phyloP scores from a whole-genome alignment of 2,888 invertebrate species.

The Phyto melanocephala region DNA sequence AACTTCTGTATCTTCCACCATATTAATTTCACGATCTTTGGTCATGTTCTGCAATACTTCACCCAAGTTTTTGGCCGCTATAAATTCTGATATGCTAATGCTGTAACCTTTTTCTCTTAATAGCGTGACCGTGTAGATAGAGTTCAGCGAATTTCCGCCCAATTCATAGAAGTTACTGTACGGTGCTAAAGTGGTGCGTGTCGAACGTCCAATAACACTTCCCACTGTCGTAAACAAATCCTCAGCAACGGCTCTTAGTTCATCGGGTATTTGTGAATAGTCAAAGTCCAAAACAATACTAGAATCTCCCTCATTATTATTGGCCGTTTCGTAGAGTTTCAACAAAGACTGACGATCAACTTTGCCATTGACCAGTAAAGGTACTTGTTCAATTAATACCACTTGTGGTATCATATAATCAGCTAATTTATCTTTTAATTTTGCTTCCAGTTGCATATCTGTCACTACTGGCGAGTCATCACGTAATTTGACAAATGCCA shows the following conservation, averaged over 20 bases:
- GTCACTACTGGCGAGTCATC: constrained; percentile 78
- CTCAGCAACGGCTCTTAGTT: constrained; percentile 82
- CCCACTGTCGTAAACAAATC: constrained; percentile 88
- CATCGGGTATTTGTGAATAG: constrained; percentile 82
- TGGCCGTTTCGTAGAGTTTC: constrained; percentile 86
- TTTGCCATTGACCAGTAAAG: constrained; percentile 91
- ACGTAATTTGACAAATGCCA: constrained; percentile 83
- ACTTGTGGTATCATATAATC: constrained; percentile 91
- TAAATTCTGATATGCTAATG: constrained; percentile 91
- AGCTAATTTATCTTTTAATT: constrained; percentile 83
- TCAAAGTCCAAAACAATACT: constrained; percentile 83
- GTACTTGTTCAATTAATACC: constrained; percentile 86
- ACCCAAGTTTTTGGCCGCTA: constrained; percentile 85
- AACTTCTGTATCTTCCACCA: constrained; percentile 73
- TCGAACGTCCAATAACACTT: constrained; percentile 84
- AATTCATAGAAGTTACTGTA: constrained; percentile 89
- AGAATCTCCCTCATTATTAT: constrained; percentile 80
- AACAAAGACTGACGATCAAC: constrained; percentile 89
- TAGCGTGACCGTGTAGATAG: constrained; percentile 88
- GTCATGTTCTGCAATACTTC: constrained; percentile 84
- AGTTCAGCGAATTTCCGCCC: constrained; percentile 92
- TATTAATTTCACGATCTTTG: constrained; percentile 69
- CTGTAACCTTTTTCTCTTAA: constrained; percentile 87
- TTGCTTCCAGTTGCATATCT: constrained; percentile 83
- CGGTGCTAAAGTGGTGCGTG: constrained; percentile 82